Base-by-base conservation (phyloP, 2,797 vertebrate genomes). In the Epinephelus coioides region DNA sequence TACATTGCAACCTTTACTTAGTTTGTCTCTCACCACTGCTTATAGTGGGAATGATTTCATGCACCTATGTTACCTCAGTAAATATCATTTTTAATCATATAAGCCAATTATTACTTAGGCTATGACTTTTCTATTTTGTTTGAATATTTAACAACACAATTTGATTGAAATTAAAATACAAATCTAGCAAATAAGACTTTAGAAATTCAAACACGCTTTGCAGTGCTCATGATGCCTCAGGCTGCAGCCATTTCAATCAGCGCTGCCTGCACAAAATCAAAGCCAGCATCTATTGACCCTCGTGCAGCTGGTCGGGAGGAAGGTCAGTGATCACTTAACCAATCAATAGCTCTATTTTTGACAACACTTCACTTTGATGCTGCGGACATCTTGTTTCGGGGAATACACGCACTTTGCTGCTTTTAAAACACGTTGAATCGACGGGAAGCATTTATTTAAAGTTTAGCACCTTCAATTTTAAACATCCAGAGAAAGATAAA, bases 281-380 rank as follows among this genome's bases (percentile, higher is more conserved):
- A 18, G 1, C 44, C 2, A 27, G 46, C 66, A 55, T 51, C 25
- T 8, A 30, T 10, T 77, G 72, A 85, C 38, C 27, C 62, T 56
- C 2, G 0, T 27, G 72, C 38, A 49, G 50, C 65, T n/a, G 65
- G 19, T 50, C 3, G 9, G 43, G 23, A 34, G 53, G 49, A 61
- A 81, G 79, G 56, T 74, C 76, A 55, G 14, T 4, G 54, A 69
- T 40, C 79, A 81, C 55, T 69, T 60, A 60, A 51, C 62, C 71
- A 2, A 89, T 90, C 80, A 61, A 82, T 62, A 40, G 4, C 5
- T 75, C 81, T 82, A 81, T 86, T 86, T 83, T 38, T 50, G n/a
- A 51, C 54, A n/a, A 23, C 30, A 25, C n/a, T 69, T 12, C 14
- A 8, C 38, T 62, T 5, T 43, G 23, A 57, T 25, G 25, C 56